These are phyloP conservation scores for human (Homo sapiens) DNA, from an alignment of 2,113 vertebrate genomes.

Conservation along the genomic window GRCh38 chr11:105412001-105412500, in stretches of 20 bases:
- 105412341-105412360: slow-evolving; percentile 32
- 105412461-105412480: neutral
- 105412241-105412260: neutral
- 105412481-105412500: neutral
- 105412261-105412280: neutral
- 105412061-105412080: neutral
- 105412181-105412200: neutral
- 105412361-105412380: neutral
- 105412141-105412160: neutral
- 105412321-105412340: slow-evolving; percentile 27
- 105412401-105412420: slow-evolving; percentile 45
- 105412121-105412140: neutral
- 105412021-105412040: neutral
- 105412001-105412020: neutral
- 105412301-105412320: slow-evolving; percentile 38
- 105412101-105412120: neutral
- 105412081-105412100: neutral
- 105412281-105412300: neutral
- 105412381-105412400: slow-evolving; percentile 42
- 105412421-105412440: neutral
- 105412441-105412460: neutral
- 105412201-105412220: neutral
- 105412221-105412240: neutral
- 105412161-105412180: neutral
- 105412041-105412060: neutral